Evolutionary conservation across 1,140 invertebrate species (phyloP), one percentile per base, ranked within the genome.

Genomic region (Himalopsyche phryganea): DNA sequence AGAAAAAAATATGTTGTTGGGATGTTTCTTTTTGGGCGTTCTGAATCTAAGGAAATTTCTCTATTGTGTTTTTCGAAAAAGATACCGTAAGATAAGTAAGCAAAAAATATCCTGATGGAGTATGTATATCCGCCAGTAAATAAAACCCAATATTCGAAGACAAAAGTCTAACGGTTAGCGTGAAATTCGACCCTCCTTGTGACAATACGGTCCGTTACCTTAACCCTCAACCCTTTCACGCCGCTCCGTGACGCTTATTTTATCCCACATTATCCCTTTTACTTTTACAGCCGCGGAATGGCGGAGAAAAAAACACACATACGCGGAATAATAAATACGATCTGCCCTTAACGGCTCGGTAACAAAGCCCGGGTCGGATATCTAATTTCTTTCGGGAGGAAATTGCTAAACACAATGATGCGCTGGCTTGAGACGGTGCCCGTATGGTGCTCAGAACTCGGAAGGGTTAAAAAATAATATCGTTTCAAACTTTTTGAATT

Each of bases 371-470:
- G 35, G 9, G 47, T 35, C 36, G 61, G 57, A 60, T 63, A 63
- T 63, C 61, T 63, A 63, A 63, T 63, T 63, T 63, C 61, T 63
- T 57, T 41, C 57, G 61, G 61, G 61, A 63, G 61, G 58, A 63
- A 57, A 50, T 53, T 44, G 49, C 17, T 45, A 60, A 52, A 52
- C 40, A 63, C 61, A 63, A 63, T 63, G 56, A 47, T 55, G 55
- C 46, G 49, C 55, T 40, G 42, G 42, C 40, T 50, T 32, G 23
- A 28, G 23, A 52, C 47, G 18, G 42, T 44, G 11, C 19, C 44
- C 42, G 28, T 33, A 55, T 47, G 52, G 23, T 46, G 45, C n/a
- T 13, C 15, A 3, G 13, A 19, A 32, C n/a, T 13, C 15, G 10
- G 13, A 19, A 32, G 33, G 35, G 33, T 53, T 23, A 60, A 53